Base-by-base conservation (phyloP, 1,140 invertebrate species). In the Metopolophium dirhodum region DNA sequence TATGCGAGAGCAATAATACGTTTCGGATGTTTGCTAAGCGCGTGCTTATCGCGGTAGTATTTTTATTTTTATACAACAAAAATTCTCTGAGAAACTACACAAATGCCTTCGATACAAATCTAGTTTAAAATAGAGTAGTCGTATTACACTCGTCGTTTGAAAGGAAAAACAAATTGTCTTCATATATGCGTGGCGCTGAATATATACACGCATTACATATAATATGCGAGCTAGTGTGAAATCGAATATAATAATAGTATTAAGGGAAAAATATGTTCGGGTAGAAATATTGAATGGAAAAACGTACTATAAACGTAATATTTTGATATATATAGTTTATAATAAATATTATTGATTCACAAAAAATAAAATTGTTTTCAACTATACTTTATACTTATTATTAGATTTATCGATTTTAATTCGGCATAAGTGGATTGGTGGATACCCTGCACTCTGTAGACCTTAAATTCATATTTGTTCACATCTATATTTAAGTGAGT, bases 21-120 rank as follows among this genome's bases (percentile, higher is more conserved):
- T 88, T 88, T 88, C 30, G n/a, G n/a, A 51, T 51, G 86, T 86
- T 86, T 45, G 41, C 37, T 86, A 47, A 88, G n/a, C 86, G n/a
- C 86, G 47, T 41, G 86, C 45, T 49, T 87, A 87, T 87, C 45
- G 30, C 86, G 86, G 86, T 87, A 49, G 45, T 87, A 88, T n/a
- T 49, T n/a, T 35, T 35, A 51, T 51, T 88, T 88, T 51, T 35
- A 85, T 41, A 41, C 20, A 30, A 35, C n/a, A 20, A 51, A 87
- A 54, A 35, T 87, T 45, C 30, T 49, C 30, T 49, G 30, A 47
- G n/a, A 47, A 87, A 51, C 47, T 20, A 51, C 47, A 51, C 20
- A 35, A 51, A 88, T 45, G 35, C 49, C 30, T n/a, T 35, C 18
- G n/a, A 88, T 88, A 35, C 86, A 51, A 51, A 88, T 88, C 86